phyloP scores from a whole-genome alignment of 2,113 vertebrate genomes.

The Chroicocephalus ridibundus region DNA sequence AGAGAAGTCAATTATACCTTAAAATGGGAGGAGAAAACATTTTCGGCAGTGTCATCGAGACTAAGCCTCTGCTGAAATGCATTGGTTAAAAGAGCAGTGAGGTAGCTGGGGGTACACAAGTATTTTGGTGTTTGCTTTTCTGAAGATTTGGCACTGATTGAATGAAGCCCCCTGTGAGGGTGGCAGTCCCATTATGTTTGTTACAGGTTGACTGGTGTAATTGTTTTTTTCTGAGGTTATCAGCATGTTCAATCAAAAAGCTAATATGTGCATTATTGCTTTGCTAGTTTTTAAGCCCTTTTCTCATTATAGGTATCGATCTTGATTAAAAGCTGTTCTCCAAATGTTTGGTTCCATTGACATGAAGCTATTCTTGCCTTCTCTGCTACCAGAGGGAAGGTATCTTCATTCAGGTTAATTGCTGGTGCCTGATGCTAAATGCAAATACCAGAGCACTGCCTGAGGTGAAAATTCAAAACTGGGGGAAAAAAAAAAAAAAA shows the following conservation, averaged over 20 bases:
- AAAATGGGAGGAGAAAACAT: not conserved
- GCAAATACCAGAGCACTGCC: not conserved
- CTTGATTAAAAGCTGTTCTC: constrained; percentile 60
- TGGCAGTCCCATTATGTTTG: constrained; percentile 8
- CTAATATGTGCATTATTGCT: constrained; percentile 61
- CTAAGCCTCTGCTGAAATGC: not conserved
- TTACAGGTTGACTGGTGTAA: constrained; percentile 1
- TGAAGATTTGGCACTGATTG: not conserved
- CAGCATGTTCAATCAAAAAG: constrained; percentile 58
- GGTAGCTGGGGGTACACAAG: not conserved
- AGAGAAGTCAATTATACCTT: constrained; percentile 31
- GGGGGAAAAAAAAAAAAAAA: not conserved
- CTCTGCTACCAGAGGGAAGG: not conserved
- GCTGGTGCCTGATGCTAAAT: not conserved
- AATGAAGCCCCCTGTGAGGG: not conserved
- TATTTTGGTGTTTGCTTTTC: not conserved
- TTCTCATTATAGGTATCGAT: constrained; percentile 62
- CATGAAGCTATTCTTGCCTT: constrained; percentile 13
- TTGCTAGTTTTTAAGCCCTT: constrained; percentile 57
- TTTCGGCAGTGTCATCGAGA: not conserved
- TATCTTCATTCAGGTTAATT: constrained; percentile 50
- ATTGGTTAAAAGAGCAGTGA: not conserved
- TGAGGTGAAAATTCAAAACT: not conserved
- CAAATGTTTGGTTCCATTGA: constrained; percentile 50
- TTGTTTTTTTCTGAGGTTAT: constrained; percentile 50